A percentile compares a stretch with the other conserved stretches of the same genome.
These are phyloP conservation scores for Procavia capensis DNA, from an alignment of 2,113 vertebrate genomes.

Conservation along the genomic window DNA sequence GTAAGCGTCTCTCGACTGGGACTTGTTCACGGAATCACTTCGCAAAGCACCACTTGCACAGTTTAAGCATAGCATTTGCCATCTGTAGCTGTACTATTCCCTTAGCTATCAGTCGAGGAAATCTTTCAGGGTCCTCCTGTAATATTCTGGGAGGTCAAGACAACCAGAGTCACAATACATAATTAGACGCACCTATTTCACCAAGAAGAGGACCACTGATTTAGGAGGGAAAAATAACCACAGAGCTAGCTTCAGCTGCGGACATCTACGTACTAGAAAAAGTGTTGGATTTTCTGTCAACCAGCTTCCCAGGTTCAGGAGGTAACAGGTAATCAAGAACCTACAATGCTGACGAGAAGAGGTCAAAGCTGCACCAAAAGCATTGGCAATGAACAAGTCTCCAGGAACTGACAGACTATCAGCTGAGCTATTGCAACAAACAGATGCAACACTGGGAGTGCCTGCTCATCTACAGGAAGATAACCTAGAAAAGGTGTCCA, in stretches of 20 bases:
- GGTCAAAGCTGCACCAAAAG: too few species aligned
- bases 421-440: too few species aligned
- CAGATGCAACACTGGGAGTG: too few species aligned
- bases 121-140: slow-evolving; percentile 58
- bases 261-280: slow-evolving; percentile 37
- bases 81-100: slow-evolving; percentile 72
- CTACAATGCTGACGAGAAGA: too few species aligned
- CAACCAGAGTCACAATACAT: background rate
- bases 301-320: background rate
- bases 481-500: too few species aligned
- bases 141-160: slow-evolving; percentile 68
- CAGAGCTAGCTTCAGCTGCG: slow-evolving; percentile 71
- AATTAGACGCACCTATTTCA: slow-evolving; percentile 58
- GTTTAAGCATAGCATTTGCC: slow-evolving; percentile 2
- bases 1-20: slow-evolving; percentile 61
- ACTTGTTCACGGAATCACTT: slow-evolving; percentile 53
- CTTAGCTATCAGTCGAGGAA: background rate
- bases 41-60: slow-evolving; percentile 48
- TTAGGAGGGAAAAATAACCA: slow-evolving; percentile 33
- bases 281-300: slow-evolving; percentile 57
- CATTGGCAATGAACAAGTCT: too few species aligned
- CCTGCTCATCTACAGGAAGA: too few species aligned
- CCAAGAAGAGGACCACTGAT: slow-evolving; percentile 71
- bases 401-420: too few species aligned
- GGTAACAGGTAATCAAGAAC: too few species aligned